Evolutionary conservation across 2,113 vertebrate species (phyloP).

Genomic region (Ancistrus triradiatus): DNA sequence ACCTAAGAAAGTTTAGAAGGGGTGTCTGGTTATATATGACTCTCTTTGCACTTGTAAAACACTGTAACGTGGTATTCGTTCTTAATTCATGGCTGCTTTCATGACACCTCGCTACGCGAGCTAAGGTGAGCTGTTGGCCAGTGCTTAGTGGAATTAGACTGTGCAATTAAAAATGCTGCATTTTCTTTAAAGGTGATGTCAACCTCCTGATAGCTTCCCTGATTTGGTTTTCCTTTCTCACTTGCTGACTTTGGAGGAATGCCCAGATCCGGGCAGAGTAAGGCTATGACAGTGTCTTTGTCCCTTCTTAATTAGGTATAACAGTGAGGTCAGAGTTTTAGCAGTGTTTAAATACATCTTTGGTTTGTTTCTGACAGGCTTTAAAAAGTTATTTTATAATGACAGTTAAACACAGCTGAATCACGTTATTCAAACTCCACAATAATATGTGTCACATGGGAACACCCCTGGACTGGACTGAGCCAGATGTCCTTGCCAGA

Average conservation of each 20-base stretch:
- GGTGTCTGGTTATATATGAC: too few species aligned
- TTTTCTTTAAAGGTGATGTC: constrained; percentile 3
- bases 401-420: too few species aligned
- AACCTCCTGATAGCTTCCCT: constrained; percentile 16
- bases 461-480: too few species aligned
- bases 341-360: too few species aligned
- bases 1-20: too few species aligned
- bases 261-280: constrained; percentile 22
- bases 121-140: constrained; percentile 10
- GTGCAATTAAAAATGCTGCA: constrained; percentile 18
- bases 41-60: constrained; percentile 2
- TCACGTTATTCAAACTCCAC: too few species aligned
- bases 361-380: too few species aligned
- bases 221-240: constrained; percentile 5
- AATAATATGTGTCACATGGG: too few species aligned
- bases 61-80: constrained; percentile 3
- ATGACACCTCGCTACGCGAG: not conserved
- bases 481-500: too few species aligned
- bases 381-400: too few species aligned
- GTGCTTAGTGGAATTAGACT: not conserved
- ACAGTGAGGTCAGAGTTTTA: not conserved
- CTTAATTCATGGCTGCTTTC: constrained; percentile 2
- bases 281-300: not conserved
- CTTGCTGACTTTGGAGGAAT: constrained; percentile 20
- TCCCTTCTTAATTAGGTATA: not conserved